Base-by-base conservation (phyloP, 1,140 invertebrate species). In the Hydropsyche tenuis region DNA sequence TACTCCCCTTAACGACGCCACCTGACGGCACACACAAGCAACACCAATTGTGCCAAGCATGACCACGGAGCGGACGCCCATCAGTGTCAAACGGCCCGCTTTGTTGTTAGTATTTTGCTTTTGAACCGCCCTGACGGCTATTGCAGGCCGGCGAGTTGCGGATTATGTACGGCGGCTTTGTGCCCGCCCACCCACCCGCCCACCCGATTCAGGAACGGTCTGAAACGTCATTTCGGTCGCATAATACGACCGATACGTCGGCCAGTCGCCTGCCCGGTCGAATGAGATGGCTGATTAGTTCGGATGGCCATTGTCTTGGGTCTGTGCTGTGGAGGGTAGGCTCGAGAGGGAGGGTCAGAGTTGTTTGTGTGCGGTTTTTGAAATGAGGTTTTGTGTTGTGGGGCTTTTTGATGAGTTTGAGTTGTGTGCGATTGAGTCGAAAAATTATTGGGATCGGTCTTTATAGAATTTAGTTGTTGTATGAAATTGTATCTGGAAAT, bases 161-260 rank as follows among this genome's bases (percentile, higher is more conserved):
- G 69, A 71, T 71, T 71, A 71, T 71, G 30, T 45, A 23, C 27
- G 53, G 69, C 7, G 51, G 51, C 23, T 16, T n/a, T 11, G 23
- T n/a, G 53, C 20, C 48, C 25, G 56, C 51, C 53, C 30, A 60
- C 20, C 53, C 45, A 11, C 18, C n/a, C 42, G 9, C 27, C 30
- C 22, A 20, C 14, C 20, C 22, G 37, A n/a, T 43, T 43, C 37
- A n/a, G n/a, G 37, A 12, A 5, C 37, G 37, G 37, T 18, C 56
- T 63, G 62, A 72, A 72, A 72, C 45, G 70, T 72, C 70, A 72
- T 63, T 63, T 63, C 62, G 63, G 48, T 60, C 4, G 27, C 69
- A 71, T 71, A 37, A 43, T 22, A 3, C 20, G 16, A 14, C 20
- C 12, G 22, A 18, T 12, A 3, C 3, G 23, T 30, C 43, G 25